phyloP scores from a whole-genome alignment of 1,140 invertebrate species.

The Drosophila teissieri region DNA sequence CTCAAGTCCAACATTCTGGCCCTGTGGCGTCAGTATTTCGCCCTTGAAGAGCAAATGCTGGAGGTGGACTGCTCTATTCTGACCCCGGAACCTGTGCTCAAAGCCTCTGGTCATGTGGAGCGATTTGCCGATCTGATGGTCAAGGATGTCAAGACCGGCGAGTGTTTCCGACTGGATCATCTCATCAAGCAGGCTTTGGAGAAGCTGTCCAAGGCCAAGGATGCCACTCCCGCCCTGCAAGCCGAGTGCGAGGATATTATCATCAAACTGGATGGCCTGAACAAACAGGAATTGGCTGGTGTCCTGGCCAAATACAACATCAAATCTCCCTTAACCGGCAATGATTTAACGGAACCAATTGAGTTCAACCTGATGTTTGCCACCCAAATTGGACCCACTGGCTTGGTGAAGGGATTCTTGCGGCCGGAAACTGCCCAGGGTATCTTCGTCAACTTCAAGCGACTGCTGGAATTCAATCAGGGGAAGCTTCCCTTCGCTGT shows the following conservation, averaged over 20 bases:
- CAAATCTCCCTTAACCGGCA: conserved; percentile 97
- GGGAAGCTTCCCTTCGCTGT: conserved; percentile 98
- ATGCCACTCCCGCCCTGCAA: conserved; percentile 89
- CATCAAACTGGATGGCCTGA: conserved; percentile 94
- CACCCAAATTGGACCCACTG: conserved; percentile 98
- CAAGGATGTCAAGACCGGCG: conserved; percentile 97
- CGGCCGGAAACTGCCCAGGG: conserved; percentile 99
- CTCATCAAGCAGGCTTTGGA: conserved; percentile 98
- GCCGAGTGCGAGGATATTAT: conserved; percentile 92
- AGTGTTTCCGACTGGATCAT: conserved; percentile 99
- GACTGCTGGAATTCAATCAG: conserved; percentile 98
- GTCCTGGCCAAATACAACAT: conserved; percentile 95
- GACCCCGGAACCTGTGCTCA: conserved; percentile 98
- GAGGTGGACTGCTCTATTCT: conserved; percentile 99
- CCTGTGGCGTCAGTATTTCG: conserved; percentile 98
- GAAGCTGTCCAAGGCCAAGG: conserved; percentile 94
- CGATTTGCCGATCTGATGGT: conserved; percentile 99
- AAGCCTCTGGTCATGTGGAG: conserved; percentile 99
- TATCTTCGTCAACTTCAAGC: conserved; percentile 98
- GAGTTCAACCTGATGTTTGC: conserved; percentile 99
- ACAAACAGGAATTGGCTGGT: conserved; percentile 94
- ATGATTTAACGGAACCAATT: conserved; percentile 96
- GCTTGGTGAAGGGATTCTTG: conserved; percentile 96
- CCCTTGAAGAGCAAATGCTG: conserved; percentile 98
- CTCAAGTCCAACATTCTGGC: conserved; percentile 97